Conservation (phyloP, 2,888 invertebrate species). For the Mythimna loreyi region DNA sequence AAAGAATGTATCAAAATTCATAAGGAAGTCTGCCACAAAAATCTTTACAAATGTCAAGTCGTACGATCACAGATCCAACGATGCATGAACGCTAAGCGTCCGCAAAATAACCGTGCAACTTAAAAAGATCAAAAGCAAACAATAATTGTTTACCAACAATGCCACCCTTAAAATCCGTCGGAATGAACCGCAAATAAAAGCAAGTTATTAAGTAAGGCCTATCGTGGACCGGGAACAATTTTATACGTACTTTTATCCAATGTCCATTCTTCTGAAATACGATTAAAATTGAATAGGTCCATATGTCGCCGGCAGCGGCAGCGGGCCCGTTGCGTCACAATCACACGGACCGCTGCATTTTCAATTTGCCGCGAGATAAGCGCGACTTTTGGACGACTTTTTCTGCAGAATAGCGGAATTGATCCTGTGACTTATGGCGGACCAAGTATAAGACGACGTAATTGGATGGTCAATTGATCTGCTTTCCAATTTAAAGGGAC, state of each 20-base stretch:
- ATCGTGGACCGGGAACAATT: conserved; percentile 74
- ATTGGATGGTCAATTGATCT: conserved; percentile 87
- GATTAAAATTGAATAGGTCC: conserved; percentile 91
- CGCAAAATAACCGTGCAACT: conserved; percentile 78
- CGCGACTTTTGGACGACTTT: conserved; percentile 88
- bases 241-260: conserved; percentile 85
- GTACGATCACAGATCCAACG: conserved; percentile 67
- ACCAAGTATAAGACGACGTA: conserved; percentile 79
- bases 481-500: conserved; percentile 78
- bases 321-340: conserved; percentile 88
- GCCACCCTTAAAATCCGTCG: conserved; percentile 83
- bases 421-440: conserved; percentile 89
- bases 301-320: conserved; percentile 87
- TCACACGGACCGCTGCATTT: conserved; percentile 89
- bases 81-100: conserved; percentile 77
- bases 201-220: conserved; percentile 86
- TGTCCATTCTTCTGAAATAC: conserved; percentile 90
- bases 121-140: conserved; percentile 89
- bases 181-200: conserved; percentile 88
- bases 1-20: conserved; percentile 58
- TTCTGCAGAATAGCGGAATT: conserved; percentile 88
- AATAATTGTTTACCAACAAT: conserved; percentile 84
- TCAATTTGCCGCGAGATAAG: conserved; percentile 91
- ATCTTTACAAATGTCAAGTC: conserved; percentile 68
- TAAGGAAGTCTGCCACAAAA: conserved; percentile 64